A percentile compares a stretch with the other conserved stretches of the same genome.
Conservation (phyloP, 2,113 vertebrate species). For the Cyrtonyx montezumae region DNA sequence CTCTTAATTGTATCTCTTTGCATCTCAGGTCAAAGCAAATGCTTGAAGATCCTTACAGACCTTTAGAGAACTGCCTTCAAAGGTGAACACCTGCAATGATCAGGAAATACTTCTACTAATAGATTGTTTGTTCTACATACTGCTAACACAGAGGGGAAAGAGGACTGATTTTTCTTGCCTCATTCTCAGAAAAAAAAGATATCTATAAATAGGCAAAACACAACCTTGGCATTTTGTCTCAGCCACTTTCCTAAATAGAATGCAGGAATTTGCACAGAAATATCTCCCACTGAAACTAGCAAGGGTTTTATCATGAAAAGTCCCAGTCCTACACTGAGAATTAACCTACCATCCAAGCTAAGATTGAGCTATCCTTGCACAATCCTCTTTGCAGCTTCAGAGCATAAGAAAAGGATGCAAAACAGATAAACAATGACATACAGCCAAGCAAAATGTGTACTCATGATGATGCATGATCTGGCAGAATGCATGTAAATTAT, state of each 20-base stretch:
- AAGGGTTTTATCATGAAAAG: not conserved
- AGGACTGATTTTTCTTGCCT: not conserved
- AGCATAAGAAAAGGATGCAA: not conserved
- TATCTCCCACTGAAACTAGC: not conserved
- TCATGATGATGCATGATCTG: not conserved
- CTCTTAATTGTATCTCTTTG: not conserved
- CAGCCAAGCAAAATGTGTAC: not conserved
- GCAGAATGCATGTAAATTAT: not conserved
- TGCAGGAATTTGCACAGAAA: not conserved
- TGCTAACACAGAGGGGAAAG: not conserved
- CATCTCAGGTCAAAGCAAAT: not conserved
- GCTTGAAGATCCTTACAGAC: not conserved
- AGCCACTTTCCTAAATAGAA: not conserved
- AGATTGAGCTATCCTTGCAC: not conserved
- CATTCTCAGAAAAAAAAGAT: conserved; percentile 3
- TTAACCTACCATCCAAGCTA: not conserved
- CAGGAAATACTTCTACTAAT: not conserved
- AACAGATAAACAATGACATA: not conserved
- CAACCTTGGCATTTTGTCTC: not conserved
- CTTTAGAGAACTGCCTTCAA: not conserved
- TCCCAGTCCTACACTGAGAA: not conserved
- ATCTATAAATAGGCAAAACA: not conserved
- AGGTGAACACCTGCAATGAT: not conserved
- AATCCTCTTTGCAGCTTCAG: not conserved
- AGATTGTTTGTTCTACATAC: not conserved